A percentile compares a stretch with the other conserved stretches of the same genome.
Evolutionary conservation across 2,888 invertebrate genomes (phyloP).

Genomic region (Platycheirus rosarum): DNA sequence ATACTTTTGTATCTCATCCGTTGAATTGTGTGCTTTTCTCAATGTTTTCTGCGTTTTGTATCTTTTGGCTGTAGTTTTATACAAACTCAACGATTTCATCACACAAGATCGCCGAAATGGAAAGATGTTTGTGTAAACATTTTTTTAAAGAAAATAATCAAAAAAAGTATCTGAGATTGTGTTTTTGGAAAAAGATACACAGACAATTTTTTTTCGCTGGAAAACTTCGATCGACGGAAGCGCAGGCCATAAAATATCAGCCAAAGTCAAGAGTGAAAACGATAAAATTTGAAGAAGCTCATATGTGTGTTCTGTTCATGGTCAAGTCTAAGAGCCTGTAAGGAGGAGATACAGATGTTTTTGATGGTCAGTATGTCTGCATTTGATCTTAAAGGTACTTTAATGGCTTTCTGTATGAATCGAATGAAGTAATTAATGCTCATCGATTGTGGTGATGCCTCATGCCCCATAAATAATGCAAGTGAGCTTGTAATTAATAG

Average conservation of each 20-base stretch:
- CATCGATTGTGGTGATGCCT: conserved; percentile 1
- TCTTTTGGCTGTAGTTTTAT: conserved; percentile 36
- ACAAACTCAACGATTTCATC: conserved; percentile 37
- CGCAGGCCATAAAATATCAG: conserved; percentile 24
- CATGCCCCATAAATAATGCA: conserved; percentile 57
- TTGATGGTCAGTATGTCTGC: conserved; percentile 32
- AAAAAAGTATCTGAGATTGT: conserved; percentile 14
- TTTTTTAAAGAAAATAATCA: conserved; percentile 39
- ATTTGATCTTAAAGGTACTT: background rate
- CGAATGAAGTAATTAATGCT: conserved; percentile 12
- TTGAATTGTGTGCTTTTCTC: background rate
- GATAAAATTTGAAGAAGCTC: conserved; percentile 21
- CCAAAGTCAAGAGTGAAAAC: conserved; percentile 50
- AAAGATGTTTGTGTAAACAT: conserved; percentile 45
- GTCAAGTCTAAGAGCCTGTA: conserved; percentile 33
- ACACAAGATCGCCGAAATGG: conserved; percentile 1
- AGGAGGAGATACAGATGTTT: background rate
- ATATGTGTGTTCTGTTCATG: conserved; percentile 44
- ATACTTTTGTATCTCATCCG: conserved; percentile 25
- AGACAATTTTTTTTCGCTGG: conserved; percentile 43
- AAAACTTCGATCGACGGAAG: conserved; percentile 52
- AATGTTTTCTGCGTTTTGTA: background rate
- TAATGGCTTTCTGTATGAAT: conserved; percentile 8
- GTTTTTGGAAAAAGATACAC: conserved; percentile 6
- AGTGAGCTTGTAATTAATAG: conserved; percentile 23